A percentile compares a stretch with the other conserved stretches of the same genome.
phyloP scores from a whole-genome alignment of 2,797 vertebrate genomes.

The Psittacula derbiana region DNA sequence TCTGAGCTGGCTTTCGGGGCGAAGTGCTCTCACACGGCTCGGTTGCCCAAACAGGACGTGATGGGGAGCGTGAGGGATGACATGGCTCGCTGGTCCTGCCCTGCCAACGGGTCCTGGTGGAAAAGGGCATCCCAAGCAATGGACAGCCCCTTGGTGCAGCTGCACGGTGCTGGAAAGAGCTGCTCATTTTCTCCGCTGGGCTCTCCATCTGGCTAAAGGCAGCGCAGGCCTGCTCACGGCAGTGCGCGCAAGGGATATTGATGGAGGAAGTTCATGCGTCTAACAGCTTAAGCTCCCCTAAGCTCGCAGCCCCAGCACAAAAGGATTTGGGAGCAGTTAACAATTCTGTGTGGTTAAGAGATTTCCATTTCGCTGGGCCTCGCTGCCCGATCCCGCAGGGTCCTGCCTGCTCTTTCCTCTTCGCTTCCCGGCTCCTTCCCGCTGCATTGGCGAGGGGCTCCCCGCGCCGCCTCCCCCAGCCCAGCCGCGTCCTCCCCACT shows the following conservation, averaged over 20 bases:
- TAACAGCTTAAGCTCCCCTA: conserved; percentile 79
- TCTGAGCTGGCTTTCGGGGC: not conserved
- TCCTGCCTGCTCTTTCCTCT: conserved; percentile 37
- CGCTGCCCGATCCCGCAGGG: not conserved
- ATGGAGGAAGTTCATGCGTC: conserved; percentile 79
- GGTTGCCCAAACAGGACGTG: not conserved
- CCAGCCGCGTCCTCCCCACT: not conserved
- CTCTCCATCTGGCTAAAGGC: conserved; percentile 45
- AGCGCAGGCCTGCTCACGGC: not conserved
- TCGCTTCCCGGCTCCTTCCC: not conserved
- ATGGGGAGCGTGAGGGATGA: not conserved
- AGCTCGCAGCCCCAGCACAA: conserved; percentile 72
- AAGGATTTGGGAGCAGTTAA: conserved; percentile 79
- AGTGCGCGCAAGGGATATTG: conserved; percentile 45
- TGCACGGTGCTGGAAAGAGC: conserved; percentile 22
- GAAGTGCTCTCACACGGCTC: not conserved
- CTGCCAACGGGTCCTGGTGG: not conserved
- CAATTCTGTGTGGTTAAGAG: conserved; percentile 76
- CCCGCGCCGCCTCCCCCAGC: not conserved
- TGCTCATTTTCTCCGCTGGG: conserved; percentile 8
- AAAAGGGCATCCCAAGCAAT: not conserved
- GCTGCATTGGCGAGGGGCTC: not conserved
- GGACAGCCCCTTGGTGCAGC: not conserved
- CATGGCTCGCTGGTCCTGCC: not conserved
- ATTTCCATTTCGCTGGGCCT: conserved; percentile 47